phyloP scores from a whole-genome alignment of 2,113 vertebrate species.

The Burhinus oedicnemus region DNA sequence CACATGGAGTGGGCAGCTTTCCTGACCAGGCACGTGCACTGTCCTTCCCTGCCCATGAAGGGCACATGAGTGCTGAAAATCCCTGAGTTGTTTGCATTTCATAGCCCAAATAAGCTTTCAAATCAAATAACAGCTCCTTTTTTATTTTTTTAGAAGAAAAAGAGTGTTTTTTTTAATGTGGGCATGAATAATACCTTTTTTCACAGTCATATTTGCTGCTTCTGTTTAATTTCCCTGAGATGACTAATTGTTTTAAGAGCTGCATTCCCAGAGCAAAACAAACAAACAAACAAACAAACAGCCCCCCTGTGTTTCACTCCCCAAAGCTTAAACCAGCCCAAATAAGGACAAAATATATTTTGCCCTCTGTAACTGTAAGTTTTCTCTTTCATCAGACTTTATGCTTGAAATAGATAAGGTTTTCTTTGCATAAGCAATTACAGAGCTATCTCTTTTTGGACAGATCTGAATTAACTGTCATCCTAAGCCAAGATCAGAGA shows the following conservation, averaged over 20 bases:
- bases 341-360: constrained; percentile 35
- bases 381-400: constrained; percentile 22
- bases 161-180: not conserved
- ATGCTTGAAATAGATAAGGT: constrained; percentile 51
- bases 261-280: constrained; percentile 28
- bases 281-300: not conserved
- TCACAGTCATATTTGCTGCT: constrained; percentile 12
- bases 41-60: not conserved
- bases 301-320: not conserved
- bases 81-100: not conserved
- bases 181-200: constrained; percentile 41
- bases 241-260: constrained; percentile 60
- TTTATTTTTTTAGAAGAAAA: not conserved
- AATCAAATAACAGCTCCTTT: not conserved
- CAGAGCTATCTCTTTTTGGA: constrained; percentile 42
- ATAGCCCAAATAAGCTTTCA: not conserved
- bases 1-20: not conserved
- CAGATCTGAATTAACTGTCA: constrained; percentile 64
- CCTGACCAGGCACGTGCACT: not conserved
- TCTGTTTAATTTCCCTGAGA: constrained; percentile 47
- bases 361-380: constrained; percentile 11
- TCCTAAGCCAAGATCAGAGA: constrained; percentile 66
- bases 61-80: not conserved
- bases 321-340: not conserved
- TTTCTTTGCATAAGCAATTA: constrained; percentile 65